Conservation (phyloP, 2,113 vertebrate species). For the Setophaga kirtlandii region DNA sequence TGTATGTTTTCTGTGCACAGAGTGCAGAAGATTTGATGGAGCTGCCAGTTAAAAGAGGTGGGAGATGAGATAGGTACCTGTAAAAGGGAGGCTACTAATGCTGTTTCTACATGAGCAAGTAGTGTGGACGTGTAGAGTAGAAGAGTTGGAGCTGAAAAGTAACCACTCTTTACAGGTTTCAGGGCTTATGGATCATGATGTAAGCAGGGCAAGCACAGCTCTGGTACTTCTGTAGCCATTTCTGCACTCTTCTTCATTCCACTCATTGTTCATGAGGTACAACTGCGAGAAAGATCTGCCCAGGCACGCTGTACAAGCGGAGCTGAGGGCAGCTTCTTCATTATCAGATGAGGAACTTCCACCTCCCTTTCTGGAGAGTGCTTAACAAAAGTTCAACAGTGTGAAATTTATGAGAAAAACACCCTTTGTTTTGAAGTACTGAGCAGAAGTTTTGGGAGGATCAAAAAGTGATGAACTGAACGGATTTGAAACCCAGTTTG, state of each 20-base stretch:
- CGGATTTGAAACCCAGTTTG: not conserved
- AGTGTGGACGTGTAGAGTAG: not conserved
- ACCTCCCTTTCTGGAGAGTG: not conserved
- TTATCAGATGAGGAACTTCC: not conserved
- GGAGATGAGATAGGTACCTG: not conserved
- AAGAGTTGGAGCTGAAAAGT: not conserved
- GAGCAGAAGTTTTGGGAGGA: not conserved
- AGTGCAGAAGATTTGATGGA: not conserved
- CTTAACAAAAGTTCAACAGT: not conserved
- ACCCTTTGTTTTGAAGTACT: not conserved
- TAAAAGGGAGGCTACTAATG: not conserved
- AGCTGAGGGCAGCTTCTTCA: not conserved
- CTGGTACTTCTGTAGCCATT: not conserved
- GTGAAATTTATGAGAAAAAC: not conserved
- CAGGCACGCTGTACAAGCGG: not conserved
- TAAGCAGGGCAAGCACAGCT: not conserved
- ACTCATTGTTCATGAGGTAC: not conserved
- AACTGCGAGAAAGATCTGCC: not conserved
- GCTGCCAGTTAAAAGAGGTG: not conserved
- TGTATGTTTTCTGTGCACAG: not conserved
- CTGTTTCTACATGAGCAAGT: not conserved
- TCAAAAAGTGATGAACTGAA: not conserved
- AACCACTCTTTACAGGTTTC: fast-evolving
- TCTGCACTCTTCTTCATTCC: not conserved
- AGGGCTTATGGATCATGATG: not conserved